Evolutionary conservation across 2,888 invertebrate genomes (phyloP).

Genomic region (Scrobipalpa costella): DNA sequence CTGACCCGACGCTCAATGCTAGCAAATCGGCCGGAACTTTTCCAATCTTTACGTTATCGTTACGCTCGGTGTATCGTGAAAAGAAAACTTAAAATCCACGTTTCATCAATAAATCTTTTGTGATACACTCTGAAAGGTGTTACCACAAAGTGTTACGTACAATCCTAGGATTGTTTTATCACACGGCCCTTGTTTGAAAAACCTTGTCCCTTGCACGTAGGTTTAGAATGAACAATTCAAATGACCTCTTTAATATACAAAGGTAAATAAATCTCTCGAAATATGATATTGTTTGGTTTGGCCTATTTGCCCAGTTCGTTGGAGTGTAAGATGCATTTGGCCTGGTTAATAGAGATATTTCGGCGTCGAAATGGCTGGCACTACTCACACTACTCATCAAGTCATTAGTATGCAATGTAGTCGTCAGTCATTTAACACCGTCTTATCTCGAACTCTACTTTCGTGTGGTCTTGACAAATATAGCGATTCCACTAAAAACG

Average conservation of each 20-base stretch:
- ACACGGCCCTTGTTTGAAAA: background rate
- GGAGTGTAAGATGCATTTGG: conserved; percentile 26
- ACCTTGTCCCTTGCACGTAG: conserved; percentile 5
- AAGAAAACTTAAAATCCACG: background rate
- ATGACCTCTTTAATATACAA: conserved; percentile 16
- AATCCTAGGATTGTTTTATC: background rate
- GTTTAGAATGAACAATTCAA: background rate
- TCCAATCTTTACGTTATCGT: conserved; percentile 6
- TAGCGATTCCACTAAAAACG: background rate
- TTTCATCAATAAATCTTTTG: background rate
- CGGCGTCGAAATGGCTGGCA: conserved; percentile 22
- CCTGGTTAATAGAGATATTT: conserved; percentile 21
- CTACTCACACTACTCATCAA: background rate
- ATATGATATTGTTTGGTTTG: conserved; percentile 25
- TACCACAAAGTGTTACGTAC: background rate
- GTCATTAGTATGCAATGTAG: conserved; percentile 14
- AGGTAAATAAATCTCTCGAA: conserved; percentile 23
- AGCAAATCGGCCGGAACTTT: conserved; percentile 4
- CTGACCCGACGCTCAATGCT: background rate
- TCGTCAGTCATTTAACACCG: conserved; percentile 11
- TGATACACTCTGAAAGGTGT: background rate
- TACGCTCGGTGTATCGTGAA: conserved; percentile 3
- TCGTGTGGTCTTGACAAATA: conserved; percentile 19
- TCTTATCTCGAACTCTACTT: conserved; percentile 19
- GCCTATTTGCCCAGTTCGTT: conserved; percentile 25